phyloP scores from a whole-genome alignment of 2,888 invertebrate genomes.

The Tetragonula carbonaria region DNA sequence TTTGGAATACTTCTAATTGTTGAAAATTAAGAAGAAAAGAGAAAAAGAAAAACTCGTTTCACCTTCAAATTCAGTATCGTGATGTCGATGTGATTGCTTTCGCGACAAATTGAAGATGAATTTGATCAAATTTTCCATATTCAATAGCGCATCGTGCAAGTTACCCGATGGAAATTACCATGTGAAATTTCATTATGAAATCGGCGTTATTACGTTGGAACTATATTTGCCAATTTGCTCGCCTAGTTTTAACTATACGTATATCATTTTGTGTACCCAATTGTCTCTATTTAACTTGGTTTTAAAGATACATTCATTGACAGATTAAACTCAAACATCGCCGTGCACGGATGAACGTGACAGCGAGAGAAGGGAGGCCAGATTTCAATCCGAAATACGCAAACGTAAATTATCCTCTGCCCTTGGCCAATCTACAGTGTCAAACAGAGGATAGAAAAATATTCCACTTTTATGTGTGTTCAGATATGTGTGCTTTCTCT shows the following conservation, averaged over 20 bases:
- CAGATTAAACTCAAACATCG: slow-evolving; percentile 26
- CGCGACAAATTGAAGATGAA: background rate
- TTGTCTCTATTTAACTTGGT: background rate
- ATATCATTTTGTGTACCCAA: background rate
- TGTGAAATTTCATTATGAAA: background rate
- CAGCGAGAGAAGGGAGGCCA: slow-evolving; percentile 18
- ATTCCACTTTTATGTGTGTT: slow-evolving; percentile 46
- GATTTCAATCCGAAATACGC: slow-evolving; percentile 58
- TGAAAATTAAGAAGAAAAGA: too few species aligned
- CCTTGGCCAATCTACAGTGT: slow-evolving; percentile 40
- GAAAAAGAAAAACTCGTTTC: too few species aligned
- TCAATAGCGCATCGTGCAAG: background rate
- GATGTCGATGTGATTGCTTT: background rate
- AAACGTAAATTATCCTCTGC: slow-evolving; percentile 57
- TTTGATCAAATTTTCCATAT: background rate
- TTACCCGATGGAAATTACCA: background rate
- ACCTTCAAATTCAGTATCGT: background rate
- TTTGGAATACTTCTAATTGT: too few species aligned
- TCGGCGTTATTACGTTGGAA: background rate
- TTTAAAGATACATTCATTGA: slow-evolving; percentile 10
- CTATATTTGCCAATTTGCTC: slow-evolving; percentile 12
- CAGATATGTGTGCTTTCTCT: background rate
- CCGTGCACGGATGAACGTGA: background rate
- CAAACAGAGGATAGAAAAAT: slow-evolving; percentile 49
- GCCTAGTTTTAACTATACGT: background rate